A percentile compares a stretch with the other conserved stretches of the same genome.
phyloP scores from a whole-genome alignment of 2,797 vertebrate species.

The Naso thynnoides region DNA sequence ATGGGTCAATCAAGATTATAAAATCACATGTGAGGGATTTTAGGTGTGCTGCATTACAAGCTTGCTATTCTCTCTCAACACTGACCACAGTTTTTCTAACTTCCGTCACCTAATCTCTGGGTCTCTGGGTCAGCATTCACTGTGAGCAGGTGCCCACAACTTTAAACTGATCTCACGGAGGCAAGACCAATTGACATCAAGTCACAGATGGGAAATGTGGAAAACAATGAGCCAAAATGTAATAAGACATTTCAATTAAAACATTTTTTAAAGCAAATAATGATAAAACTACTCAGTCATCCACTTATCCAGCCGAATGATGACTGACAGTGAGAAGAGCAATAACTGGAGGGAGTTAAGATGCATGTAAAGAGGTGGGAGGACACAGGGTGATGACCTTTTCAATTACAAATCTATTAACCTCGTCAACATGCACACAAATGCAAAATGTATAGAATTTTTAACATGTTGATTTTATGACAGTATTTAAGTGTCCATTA shows the following conservation, averaged over 20 bases:
- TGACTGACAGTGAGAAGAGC: neutral
- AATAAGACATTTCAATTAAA: neutral
- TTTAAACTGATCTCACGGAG: neutral
- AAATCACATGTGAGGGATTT: constrained; percentile 80
- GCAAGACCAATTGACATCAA: neutral
- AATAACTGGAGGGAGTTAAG: neutral
- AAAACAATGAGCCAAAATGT: neutral
- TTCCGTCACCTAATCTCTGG: constrained; percentile 46
- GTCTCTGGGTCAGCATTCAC: constrained; percentile 28
- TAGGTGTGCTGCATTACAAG: constrained; percentile 51
- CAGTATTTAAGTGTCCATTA: neutral
- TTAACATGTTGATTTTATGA: neutral
- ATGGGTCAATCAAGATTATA: constrained; percentile 75
- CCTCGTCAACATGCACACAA: neutral
- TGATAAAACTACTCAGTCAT: neutral
- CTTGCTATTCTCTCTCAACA: constrained; percentile 45
- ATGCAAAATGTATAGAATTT: neutral
- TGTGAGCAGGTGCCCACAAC: neutral
- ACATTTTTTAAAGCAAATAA: neutral
- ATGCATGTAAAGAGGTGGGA: neutral
- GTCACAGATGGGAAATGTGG: neutral
- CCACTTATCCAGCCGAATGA: too few species aligned
- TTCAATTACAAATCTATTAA: neutral
- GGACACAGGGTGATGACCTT: neutral
- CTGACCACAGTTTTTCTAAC: constrained; percentile 41